Percentiles rank a stretch among this genome's conserved stretches.
These are phyloP conservation scores for Plagiodera versicolora DNA, from an alignment of 2,888 invertebrate genomes.

Conservation along the genomic window DNA sequence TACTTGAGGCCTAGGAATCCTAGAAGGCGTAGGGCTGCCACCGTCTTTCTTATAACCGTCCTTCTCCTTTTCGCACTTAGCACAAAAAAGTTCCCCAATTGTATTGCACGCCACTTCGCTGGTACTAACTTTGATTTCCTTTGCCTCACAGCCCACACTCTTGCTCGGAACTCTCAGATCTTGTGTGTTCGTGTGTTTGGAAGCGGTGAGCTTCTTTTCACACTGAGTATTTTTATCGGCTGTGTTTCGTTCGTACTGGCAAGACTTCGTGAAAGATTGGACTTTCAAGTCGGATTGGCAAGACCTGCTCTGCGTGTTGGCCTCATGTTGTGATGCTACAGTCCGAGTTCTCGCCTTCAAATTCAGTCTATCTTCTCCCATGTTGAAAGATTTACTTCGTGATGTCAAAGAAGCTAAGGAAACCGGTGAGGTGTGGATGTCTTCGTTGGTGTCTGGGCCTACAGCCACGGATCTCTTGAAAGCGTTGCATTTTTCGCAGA, in stretches of 20 bases:
- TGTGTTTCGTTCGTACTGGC: constrained; percentile 44
- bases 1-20: constrained; percentile 49
- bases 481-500: constrained; percentile 59
- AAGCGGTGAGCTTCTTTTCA: constrained; percentile 34
- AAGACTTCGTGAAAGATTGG: constrained; percentile 43
- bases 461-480: constrained; percentile 61
- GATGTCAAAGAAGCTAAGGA: constrained; percentile 57
- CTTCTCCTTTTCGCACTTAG: constrained; percentile 45
- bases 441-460: constrained; percentile 56
- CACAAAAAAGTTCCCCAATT: constrained; percentile 28
- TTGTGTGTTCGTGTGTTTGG: constrained; percentile 48
- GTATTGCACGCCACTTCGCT: constrained; percentile 41
- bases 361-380: constrained; percentile 60
- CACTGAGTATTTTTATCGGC: constrained; percentile 46
- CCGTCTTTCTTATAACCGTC: constrained; percentile 40
- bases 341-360: constrained; percentile 55
- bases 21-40: constrained; percentile 44
- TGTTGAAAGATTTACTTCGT: constrained; percentile 63
- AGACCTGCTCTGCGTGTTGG: constrained; percentile 41
- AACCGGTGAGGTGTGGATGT: constrained; percentile 48
- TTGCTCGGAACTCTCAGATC: constrained; percentile 41
- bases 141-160: constrained; percentile 42
- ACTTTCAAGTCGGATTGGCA: constrained; percentile 46
- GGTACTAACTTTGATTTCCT: constrained; percentile 33
- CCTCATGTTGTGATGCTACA: constrained; percentile 52